Conservation (phyloP, 2,888 invertebrate species). For the Agrotis ipsilon region DNA sequence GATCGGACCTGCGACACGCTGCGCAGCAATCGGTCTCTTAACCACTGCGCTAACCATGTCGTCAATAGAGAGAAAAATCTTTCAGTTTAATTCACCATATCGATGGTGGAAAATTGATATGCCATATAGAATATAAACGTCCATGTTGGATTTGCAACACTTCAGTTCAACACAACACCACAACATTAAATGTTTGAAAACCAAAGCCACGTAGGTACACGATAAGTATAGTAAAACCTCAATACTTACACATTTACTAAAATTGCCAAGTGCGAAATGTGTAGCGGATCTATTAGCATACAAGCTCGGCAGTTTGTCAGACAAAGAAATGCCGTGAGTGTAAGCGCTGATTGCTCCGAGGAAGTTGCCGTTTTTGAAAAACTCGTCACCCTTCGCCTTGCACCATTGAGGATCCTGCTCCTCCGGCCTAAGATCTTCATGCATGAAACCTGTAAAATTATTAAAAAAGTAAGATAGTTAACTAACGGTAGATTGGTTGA, state of each 20-base stretch:
- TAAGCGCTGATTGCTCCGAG: constrained; percentile 96
- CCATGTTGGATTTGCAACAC: no score
- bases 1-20: no score
- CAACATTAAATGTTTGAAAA: no score
- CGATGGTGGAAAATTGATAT: no score
- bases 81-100: no score
- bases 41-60: no score
- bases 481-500: not conserved
- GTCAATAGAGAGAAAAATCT: no score
- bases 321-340: constrained; percentile 94
- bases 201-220: not conserved
- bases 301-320: constrained; percentile 93
- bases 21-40: no score
- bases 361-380: constrained; percentile 94
- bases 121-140: no score
- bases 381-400: constrained; percentile 95
- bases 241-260: constrained; percentile 92
- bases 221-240: not conserved
- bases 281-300: constrained; percentile 95
- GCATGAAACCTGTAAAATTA: constrained; percentile 91
- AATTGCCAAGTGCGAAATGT: constrained; percentile 95
- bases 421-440: constrained; percentile 94
- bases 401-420: constrained; percentile 96
- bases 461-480: not conserved
- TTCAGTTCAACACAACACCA: no score